Percentiles rank a stretch among this genome's conserved stretches.
phyloP scores from a whole-genome alignment of 2,888 invertebrate genomes.

The Lamproptera curius region DNA sequence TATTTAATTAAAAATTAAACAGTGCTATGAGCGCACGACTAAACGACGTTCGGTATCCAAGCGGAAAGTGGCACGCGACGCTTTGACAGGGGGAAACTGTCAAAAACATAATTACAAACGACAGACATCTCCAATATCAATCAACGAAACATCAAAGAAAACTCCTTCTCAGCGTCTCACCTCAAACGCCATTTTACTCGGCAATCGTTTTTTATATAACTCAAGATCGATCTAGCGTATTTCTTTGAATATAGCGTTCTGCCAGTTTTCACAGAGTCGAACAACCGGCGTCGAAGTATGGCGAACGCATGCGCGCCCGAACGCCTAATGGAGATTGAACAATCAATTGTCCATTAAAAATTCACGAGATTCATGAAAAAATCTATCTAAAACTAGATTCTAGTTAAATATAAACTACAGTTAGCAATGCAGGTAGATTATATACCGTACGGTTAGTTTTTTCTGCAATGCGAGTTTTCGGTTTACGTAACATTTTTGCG shows the following conservation, averaged over 20 bases:
- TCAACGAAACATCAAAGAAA: no score
- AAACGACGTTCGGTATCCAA: no score
- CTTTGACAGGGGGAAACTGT: no score
- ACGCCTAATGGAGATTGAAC: not conserved
- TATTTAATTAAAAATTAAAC: no score
- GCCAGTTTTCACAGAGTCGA: not conserved
- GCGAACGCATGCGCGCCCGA: conserved; percentile 11
- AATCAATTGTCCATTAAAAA: conserved; percentile 10
- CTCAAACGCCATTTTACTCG: not conserved
- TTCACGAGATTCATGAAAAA: not conserved
- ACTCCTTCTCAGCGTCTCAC: no score
- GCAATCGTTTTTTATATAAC: conserved; percentile 2
- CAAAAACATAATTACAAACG: no score
- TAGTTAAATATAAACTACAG: not conserved
- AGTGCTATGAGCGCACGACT: no score
- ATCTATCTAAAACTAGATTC: not conserved
- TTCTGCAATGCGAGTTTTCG: not conserved
- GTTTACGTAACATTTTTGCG: conserved; percentile 25
- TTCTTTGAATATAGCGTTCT: not conserved
- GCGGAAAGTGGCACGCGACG: no score
- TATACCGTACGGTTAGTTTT: not conserved
- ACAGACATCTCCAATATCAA: no score
- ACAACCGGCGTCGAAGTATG: not conserved
- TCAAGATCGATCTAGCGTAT: not conserved
- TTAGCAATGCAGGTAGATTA: not conserved